phyloP scores from a whole-genome alignment of 2,888 invertebrate species.

The Lochmaea crataegi region DNA sequence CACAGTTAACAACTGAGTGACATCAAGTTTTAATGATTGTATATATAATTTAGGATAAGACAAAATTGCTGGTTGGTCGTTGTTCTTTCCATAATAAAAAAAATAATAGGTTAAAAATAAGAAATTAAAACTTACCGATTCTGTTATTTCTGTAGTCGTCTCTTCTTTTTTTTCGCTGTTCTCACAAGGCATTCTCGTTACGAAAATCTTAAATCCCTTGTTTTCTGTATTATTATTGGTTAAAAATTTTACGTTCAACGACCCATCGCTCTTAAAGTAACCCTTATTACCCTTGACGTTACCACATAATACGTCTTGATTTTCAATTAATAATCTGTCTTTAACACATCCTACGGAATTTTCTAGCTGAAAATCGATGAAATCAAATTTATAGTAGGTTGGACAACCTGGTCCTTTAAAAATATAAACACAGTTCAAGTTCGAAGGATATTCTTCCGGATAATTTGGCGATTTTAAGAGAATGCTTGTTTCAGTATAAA shows the following conservation, averaged over 20 bases:
- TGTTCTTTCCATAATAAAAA: no score
- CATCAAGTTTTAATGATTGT: no score
- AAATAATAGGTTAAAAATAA: no score
- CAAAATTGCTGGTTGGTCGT: no score
- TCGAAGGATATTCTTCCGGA: constrained; percentile 65
- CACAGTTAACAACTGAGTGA: no score
- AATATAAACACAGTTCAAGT: constrained; percentile 66
- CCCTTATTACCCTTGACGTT: constrained; percentile 55
- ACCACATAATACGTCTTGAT: constrained; percentile 68
- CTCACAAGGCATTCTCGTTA: constrained; percentile 63
- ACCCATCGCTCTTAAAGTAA: constrained; percentile 66
- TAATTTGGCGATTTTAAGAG: constrained; percentile 68
- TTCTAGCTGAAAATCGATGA: constrained; percentile 69
- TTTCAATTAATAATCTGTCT: constrained; percentile 68
- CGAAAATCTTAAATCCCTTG: constrained; percentile 68
- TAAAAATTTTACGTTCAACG: constrained; percentile 65
- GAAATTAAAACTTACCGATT: constrained; percentile 17
- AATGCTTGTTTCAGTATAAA: constrained; percentile 59
- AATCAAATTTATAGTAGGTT: constrained; percentile 68
- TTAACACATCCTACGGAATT: constrained; percentile 66
- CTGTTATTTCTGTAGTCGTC: constrained; percentile 23
- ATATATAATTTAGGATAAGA: no score
- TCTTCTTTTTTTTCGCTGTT: neutral
- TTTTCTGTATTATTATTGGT: constrained; percentile 59
- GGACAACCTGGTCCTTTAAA: constrained; percentile 67